Conservation (phyloP, 2,888 invertebrate species). For the Tenthredo scrophulariae region DNA sequence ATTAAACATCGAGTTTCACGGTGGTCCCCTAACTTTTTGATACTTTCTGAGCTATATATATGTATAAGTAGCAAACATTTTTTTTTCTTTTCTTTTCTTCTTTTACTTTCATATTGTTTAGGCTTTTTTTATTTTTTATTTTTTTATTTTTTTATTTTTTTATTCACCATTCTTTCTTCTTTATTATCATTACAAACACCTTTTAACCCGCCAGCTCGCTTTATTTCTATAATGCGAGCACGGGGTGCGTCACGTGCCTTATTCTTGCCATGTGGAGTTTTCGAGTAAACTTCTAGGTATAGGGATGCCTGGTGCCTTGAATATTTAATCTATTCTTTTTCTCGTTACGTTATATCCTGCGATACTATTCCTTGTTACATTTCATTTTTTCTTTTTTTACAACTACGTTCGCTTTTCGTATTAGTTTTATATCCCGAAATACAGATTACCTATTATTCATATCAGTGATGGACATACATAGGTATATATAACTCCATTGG, state of each 20-base stretch:
- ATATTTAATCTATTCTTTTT: conserved; percentile 30
- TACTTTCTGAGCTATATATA: not conserved
- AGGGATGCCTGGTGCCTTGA: not conserved
- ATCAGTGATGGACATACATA: not conserved
- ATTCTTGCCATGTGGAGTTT: not conserved
- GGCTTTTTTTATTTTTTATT: not conserved
- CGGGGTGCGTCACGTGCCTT: conserved; percentile 1
- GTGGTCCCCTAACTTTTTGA: conserved; percentile 15
- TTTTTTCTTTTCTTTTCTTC: not conserved
- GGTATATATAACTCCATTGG: not conserved
- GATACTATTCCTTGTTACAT: not conserved
- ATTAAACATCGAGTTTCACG: conserved; percentile 8
- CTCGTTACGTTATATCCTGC: conserved; percentile 13
- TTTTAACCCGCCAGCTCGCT: not conserved
- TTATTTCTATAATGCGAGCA: not conserved
- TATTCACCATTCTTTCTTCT: conserved; percentile 15
- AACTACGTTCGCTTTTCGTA: not conserved
- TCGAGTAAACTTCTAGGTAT: not conserved
- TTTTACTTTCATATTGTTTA: not conserved
- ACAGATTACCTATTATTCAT: not conserved
- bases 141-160: not conserved
- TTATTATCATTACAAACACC: conserved; percentile 36
- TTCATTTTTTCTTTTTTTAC: not conserved
- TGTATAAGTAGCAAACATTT: not conserved
- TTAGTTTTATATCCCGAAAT: not conserved